A percentile compares a stretch with the other conserved stretches of the same genome.
Conservation (phyloP, 2,888 invertebrate genomes). For the Cantharis rufa region DNA sequence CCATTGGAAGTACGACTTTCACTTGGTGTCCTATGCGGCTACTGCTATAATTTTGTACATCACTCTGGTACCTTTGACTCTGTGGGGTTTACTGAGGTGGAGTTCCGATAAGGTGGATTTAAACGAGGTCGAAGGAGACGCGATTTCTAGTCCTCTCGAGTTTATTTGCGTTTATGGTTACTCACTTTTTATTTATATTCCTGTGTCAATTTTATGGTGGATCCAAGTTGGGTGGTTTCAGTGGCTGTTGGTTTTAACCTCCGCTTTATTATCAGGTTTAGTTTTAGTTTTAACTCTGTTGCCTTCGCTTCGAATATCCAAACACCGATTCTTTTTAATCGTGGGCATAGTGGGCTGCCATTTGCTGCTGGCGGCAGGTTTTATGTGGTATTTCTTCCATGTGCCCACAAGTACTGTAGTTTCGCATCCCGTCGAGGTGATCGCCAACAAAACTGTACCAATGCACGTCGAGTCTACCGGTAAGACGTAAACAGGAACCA, state of each 20-base stretch:
- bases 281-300: constrained; percentile 83
- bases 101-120: constrained; percentile 65
- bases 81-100: constrained; percentile 89
- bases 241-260: constrained; percentile 83
- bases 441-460: background rate
- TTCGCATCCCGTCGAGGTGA: background rate
- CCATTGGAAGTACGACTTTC: constrained; percentile 93
- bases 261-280: constrained; percentile 81
- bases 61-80: constrained; percentile 78
- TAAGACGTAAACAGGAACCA: background rate
- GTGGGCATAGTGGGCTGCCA: constrained; percentile 76
- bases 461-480: background rate
- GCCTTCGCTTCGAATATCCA: constrained; percentile 72
- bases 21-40: constrained; percentile 88
- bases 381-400: constrained; percentile 83
- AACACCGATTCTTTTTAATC: constrained; percentile 66
- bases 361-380: constrained; percentile 81
- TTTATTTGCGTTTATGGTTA: constrained; percentile 95
- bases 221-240: constrained; percentile 81
- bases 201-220: constrained; percentile 90
- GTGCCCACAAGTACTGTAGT: constrained; percentile 51
- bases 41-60: constrained; percentile 88
- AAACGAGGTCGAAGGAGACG: constrained; percentile 67
- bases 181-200: constrained; percentile 91
- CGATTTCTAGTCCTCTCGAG: constrained; percentile 75